These are phyloP conservation scores for Ochlodes sylvanus DNA, from an alignment of 2,888 invertebrate species.

Conservation along the genomic window DNA sequence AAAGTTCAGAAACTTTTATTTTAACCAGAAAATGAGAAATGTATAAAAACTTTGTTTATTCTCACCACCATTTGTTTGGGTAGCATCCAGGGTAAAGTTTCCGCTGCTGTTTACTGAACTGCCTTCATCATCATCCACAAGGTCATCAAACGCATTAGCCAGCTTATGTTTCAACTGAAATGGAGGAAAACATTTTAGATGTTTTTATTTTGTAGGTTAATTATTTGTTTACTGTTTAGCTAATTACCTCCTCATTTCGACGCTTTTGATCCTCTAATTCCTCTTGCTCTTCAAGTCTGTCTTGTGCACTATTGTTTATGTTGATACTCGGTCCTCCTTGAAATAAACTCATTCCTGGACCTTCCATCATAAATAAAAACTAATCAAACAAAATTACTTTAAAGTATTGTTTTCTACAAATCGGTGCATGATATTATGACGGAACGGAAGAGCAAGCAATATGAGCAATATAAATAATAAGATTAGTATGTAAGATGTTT, in stretches of 20 bases:
- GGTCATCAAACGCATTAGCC: constrained; percentile 88
- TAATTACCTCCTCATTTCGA: constrained; percentile 86
- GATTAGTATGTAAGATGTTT: not conserved
- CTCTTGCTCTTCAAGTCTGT: constrained; percentile 88
- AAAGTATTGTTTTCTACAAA: not conserved
- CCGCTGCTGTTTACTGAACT: constrained; percentile 86
- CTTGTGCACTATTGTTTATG: constrained; percentile 86
- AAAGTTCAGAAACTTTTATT: not conserved
- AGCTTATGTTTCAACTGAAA: constrained; percentile 86
- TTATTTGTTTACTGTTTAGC: not conserved
- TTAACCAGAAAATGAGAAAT: no score
- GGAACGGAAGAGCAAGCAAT: no score
- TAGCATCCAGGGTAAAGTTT: constrained; percentile 71
- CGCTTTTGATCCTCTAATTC: constrained; percentile 88
- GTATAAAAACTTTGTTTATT: not conserved
- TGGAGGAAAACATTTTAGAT: not conserved
- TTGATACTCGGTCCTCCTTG: constrained; percentile 88
- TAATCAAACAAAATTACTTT: not conserved
- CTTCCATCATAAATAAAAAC: constrained; percentile 72
- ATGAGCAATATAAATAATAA: no score
- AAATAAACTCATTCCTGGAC: constrained; percentile 89
- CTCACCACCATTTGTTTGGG: constrained; percentile 62
- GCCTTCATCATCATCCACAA: constrained; percentile 87
- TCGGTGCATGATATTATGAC: not conserved
- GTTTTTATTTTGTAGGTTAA: constrained; percentile 11